A percentile compares a stretch with the other conserved stretches of the same genome.
These are phyloP conservation scores for Spheniscus humboldti DNA, from an alignment of 2,797 vertebrate species.

Conservation along the genomic window DNA sequence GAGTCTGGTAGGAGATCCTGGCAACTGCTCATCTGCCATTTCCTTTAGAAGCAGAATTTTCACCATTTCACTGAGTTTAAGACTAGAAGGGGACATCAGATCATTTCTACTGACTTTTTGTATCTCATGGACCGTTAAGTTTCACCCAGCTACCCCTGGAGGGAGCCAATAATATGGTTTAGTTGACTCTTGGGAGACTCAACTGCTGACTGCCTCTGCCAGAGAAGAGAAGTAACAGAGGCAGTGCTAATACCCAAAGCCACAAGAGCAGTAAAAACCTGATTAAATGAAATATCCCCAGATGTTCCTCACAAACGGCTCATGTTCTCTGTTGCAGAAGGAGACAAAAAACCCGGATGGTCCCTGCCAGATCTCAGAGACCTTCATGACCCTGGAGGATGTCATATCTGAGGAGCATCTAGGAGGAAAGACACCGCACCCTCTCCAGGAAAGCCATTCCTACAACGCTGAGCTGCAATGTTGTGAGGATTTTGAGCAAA, in stretches of 20 bases:
- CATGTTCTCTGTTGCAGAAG: neutral
- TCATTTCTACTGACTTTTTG: slow-evolving; percentile 49
- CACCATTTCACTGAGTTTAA: slow-evolving; percentile 52
- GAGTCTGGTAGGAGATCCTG: slow-evolving; percentile 16
- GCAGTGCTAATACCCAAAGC: neutral
- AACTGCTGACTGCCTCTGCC: neutral
- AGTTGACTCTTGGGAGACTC: slow-evolving; percentile 6
- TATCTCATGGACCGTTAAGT: slow-evolving; percentile 42
- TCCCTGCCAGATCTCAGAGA: neutral
- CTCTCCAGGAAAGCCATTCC: neutral
- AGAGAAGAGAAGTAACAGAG: neutral
- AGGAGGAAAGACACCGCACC: neutral
- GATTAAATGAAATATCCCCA: slow-evolving; percentile 10
- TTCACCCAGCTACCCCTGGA: slow-evolving; percentile 44
- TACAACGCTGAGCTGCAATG: neutral
- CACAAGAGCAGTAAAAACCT: neutral
- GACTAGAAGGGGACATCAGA: slow-evolving; percentile 46
- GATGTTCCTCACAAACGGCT: slow-evolving; percentile 8
- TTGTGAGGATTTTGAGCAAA: neutral
- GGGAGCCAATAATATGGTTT: slow-evolving; percentile 31
- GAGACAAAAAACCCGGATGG: neutral
- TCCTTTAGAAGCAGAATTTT: slow-evolving; percentile 29
- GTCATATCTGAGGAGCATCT: neutral
- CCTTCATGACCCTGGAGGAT: neutral
- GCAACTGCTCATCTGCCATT: slow-evolving; percentile 16